phyloP scores from a whole-genome alignment of 2,113 vertebrate genomes.

The Lota lota region DNA sequence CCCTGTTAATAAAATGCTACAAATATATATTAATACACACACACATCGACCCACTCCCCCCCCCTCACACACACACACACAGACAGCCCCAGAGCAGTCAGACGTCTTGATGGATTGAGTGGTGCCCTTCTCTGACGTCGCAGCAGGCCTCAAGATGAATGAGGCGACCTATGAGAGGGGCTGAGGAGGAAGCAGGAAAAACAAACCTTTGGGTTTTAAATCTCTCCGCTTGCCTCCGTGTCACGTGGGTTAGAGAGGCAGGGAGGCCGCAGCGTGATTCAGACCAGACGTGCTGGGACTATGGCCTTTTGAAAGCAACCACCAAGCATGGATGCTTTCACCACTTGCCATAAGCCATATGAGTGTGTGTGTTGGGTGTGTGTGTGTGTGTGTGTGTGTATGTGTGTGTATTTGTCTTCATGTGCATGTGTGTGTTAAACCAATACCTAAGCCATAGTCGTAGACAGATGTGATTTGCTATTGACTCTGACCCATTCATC shows the following conservation, averaged over 20 bases:
- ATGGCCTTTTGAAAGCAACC: background rate
- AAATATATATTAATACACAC: conserved; percentile 29
- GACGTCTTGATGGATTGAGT: conserved; percentile 70
- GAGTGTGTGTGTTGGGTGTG: conserved; percentile 8
- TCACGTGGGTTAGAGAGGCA: conserved; percentile 26
- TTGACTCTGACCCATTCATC: conserved; percentile 52
- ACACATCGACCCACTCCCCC: conserved; percentile 2
- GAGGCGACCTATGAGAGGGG: conserved; percentile 55
- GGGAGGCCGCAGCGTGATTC: background rate
- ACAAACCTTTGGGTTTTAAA: conserved; percentile 58
- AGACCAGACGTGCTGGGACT: background rate
- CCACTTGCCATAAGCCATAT: background rate
- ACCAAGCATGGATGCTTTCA: too few relatives aligned
- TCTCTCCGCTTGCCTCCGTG: conserved; percentile 42
- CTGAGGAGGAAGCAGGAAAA: conserved; percentile 34
- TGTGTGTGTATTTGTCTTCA: background rate
- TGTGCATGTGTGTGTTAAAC: conserved; percentile 1
- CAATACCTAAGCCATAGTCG: conserved; percentile 5
- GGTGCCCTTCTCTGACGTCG: conserved; percentile 57
- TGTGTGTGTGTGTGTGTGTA: background rate
- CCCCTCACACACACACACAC: conserved; percentile 20
- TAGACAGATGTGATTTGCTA: conserved; percentile 35
- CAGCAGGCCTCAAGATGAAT: conserved; percentile 63
- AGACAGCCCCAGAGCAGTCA: conserved; percentile 49
- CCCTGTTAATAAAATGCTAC: conserved; percentile 51